Conservation (phyloP, 2,888 invertebrate genomes). For the Lacanobia wlatinum region DNA sequence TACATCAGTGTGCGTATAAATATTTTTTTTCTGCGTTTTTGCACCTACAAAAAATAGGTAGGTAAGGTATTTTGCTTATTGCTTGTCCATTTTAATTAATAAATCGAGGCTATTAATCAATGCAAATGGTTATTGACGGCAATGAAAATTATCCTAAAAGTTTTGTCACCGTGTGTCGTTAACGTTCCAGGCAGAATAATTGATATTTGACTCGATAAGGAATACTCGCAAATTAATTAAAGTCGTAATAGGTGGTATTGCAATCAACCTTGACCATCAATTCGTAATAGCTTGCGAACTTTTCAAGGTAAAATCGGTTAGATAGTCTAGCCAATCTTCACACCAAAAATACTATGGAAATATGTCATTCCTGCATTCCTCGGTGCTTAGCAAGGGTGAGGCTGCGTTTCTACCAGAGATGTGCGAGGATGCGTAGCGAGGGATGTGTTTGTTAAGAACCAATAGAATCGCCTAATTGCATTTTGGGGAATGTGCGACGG, state of each 20-base stretch:
- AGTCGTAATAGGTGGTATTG: slow-evolving; percentile 11
- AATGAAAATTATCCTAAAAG: neutral
- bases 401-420: no score
- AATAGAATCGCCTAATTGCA: no score
- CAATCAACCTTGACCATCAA: slow-evolving; percentile 30
- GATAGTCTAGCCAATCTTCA: slow-evolving; percentile 11
- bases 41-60: neutral
- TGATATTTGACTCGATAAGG: slow-evolving; percentile 29
- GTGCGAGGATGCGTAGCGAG: no score
- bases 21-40: neutral
- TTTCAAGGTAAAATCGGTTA: slow-evolving; percentile 28
- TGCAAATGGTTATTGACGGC: neutral
- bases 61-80: neutral
- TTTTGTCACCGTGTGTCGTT: neutral
- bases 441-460: no score
- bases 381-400: neutral
- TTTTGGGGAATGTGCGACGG: no score
- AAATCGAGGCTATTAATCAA: neutral
- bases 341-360: slow-evolving; percentile 7
- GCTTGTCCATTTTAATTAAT: neutral
- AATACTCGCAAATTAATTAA: slow-evolving; percentile 26
- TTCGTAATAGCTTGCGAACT: slow-evolving; percentile 27
- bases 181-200: neutral
- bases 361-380: neutral
- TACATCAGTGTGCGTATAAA: no score